phyloP scores from a whole-genome alignment of 2,888 invertebrate genomes.

The Yponomeuta cagnagella region DNA sequence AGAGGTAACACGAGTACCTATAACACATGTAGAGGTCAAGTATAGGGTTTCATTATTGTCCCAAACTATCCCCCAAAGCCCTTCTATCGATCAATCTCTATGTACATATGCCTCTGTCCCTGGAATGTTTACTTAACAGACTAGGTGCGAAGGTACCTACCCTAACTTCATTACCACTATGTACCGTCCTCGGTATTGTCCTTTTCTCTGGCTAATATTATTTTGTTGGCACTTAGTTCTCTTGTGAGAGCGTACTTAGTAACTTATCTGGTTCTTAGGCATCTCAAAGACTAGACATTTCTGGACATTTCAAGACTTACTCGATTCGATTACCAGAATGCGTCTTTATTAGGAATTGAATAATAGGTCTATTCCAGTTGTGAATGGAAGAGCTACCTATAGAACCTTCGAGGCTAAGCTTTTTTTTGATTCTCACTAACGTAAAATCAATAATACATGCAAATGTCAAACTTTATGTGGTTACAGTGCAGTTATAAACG shows the following conservation, averaged over 20 bases:
- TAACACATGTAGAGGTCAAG: background rate
- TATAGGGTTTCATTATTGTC: conserved; percentile 8
- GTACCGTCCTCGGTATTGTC: background rate
- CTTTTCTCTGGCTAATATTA: background rate
- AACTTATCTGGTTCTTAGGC: no score
- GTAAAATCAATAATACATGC: no score
- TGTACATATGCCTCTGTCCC: conserved; percentile 4
- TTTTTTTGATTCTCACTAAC: no score
- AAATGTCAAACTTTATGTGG: no score
- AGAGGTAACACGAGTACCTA: background rate
- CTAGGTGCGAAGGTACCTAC: background rate
- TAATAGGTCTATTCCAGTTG: no score
- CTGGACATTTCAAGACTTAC: no score
- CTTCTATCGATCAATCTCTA: conserved; percentile 10
- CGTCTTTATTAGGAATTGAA: no score
- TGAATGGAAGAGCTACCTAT: no score
- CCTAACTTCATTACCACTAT: background rate
- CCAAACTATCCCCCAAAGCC: background rate
- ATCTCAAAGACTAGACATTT: no score
- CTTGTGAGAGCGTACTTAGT: background rate
- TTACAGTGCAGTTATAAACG: no score
- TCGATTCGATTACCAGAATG: no score
- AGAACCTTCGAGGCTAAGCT: no score
- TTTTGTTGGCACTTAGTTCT: background rate
- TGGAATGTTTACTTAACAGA: background rate